Base-by-base conservation (phyloP, 2,113 vertebrate species). In the Pholis gunnellus region DNA sequence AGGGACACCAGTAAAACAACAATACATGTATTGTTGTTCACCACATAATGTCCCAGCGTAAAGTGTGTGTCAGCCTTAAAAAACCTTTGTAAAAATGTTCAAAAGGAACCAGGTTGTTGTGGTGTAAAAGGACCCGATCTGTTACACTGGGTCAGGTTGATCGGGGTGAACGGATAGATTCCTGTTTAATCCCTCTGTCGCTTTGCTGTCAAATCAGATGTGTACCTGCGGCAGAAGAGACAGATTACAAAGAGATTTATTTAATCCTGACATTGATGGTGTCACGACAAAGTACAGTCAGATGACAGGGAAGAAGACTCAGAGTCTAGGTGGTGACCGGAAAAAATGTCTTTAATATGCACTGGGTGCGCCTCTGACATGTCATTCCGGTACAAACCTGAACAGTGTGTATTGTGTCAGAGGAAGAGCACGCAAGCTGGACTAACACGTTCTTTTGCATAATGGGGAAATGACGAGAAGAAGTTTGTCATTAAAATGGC, bases 401-500 rank as follows among this genome's bases (percentile, higher is more conserved):
- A 81, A 75, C 17, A 14, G 44, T 20, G 71, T 65, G 50, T 54
- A 0, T 56, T 78, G 60, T 36, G 2, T 9, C 50, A 17, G 25
- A n/a, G 48, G 54, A 84, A 72, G 57, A 78, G 80, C 42, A n/a
- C 0, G 15, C 75, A 6, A 90, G 76, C 82, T 54, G 8, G 89
- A 87, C 68, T 0, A 86, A 93, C 92, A 13, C 59, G 92, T 92
- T 92, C 42, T 65, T 73, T 78, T 70, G 54, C 78, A 89, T 84
- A 79, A 89, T 75, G 67, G 40, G 74, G 59, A 89, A 92, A 79
- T 69, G 34, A 75, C 42, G 25, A 7, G 2, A 83, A 68, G 48
- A 38, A 1, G n/a, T 25, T 2, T 10, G 64, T 82, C 61, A 87
- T 89, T 72, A 36, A 42, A 74, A 48, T 48, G 79, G 72, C 5